Conservation (phyloP, 1,140 invertebrate genomes). For the Drosophila persimilis region DNA sequence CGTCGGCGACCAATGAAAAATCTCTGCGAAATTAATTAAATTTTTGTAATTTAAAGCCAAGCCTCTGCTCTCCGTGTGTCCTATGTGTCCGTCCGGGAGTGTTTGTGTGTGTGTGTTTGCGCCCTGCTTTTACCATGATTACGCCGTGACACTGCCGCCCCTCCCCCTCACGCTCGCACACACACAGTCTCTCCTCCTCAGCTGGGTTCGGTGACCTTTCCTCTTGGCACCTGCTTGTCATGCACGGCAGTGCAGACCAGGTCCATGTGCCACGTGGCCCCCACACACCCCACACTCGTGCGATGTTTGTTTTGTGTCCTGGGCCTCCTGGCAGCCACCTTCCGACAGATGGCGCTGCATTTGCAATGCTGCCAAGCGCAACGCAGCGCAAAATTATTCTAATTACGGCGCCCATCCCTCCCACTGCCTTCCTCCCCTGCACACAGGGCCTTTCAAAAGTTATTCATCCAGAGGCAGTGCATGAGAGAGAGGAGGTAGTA, state of each 20-base stretch:
- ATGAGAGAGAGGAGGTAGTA: background rate
- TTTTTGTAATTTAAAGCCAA: conserved; percentile 64
- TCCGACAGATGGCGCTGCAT: conserved; percentile 61
- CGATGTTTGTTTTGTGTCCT: conserved; percentile 43
- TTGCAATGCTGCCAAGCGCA: conserved; percentile 59
- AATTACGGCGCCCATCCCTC: conserved; percentile 51
- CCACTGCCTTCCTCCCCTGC: conserved; percentile 4
- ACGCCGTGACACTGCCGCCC: conserved; percentile 49
- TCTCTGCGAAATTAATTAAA: conserved; percentile 71
- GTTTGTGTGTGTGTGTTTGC: conserved; percentile 1
- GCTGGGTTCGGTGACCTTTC: conserved; percentile 63
- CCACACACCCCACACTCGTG: too few relatives aligned
- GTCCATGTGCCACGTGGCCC: conserved; percentile 8
- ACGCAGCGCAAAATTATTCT: conserved; percentile 76
- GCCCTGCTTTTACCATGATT: conserved; percentile 51
- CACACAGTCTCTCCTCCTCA: conserved; percentile 13
- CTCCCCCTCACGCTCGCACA: conserved; percentile 13
- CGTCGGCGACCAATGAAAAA: conserved; percentile 52
- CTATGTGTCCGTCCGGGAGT: conserved; percentile 3
- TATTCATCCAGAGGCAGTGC: conserved; percentile 19
- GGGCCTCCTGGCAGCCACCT: conserved; percentile 16
- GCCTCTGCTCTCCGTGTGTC: background rate
- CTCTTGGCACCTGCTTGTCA: conserved; percentile 64
- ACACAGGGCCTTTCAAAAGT: conserved; percentile 40
- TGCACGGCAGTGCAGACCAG: conserved; percentile 42